Evolutionary conservation across 2,888 invertebrate species (phyloP), one percentile per base, ranked within the genome.

Genomic region (Drosophila meridionalis): DNA sequence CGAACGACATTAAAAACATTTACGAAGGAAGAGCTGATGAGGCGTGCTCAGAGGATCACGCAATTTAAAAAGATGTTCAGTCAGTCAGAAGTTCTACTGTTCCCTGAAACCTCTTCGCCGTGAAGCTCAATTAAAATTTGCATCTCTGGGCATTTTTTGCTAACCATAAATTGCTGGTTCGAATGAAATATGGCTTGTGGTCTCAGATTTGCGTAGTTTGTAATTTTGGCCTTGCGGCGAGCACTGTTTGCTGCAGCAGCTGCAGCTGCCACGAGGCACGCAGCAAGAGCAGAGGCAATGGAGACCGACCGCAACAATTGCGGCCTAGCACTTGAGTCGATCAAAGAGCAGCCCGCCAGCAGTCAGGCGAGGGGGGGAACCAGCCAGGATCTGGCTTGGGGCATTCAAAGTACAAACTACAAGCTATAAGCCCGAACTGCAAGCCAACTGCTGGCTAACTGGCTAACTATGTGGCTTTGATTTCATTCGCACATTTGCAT

Each of bases 401-500:
- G 36, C 38, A 55, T 28, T 4, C 53, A 55, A 55, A 32, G 20
- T 53, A 28, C 52, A 34, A 36, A 7, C 32, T 52, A 20, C 53
- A 36, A 38, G 11, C 30, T 47, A 47, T 20, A 50, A 50, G 32
- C 53, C 20, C 20, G 20, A 20, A 20, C 20, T 34, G 20, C n/a
- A 52, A 52, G 34, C 11, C 52, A 52, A 52, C 52, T 55, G 40
- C 55, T 1, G 53, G 42, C 20, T 14, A 61, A 40, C 75, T 70
- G 58, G 59, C 61, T 64, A 70, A 75, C 68, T 69, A 62, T 74
- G 71, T 69, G 69, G 77, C 78, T 80, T 74, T 77, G 84, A 83
- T 81, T 83, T 77, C 78, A 80, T 83, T 81, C 74, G 74, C 81
- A 83, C 69, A 81, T 83, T 83, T 80, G 78, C 80, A 73, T 81